A percentile compares a stretch with the other conserved stretches of the same genome.
These are phyloP conservation scores for Pseudoatta argentina DNA, from an alignment of 1,140 invertebrate species.

Conservation along the genomic window DNA sequence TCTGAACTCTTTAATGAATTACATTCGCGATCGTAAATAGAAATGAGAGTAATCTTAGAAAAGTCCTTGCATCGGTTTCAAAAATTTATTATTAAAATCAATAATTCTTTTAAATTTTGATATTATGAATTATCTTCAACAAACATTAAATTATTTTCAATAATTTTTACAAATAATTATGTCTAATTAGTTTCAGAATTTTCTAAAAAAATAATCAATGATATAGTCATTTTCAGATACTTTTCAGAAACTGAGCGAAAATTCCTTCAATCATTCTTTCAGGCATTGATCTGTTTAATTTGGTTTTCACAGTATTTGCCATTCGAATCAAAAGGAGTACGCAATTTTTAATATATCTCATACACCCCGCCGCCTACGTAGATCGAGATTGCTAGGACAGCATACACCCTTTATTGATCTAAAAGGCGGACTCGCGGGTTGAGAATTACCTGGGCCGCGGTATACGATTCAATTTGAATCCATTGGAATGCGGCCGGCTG, in stretches of 20 bases:
- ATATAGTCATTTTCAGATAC: neutral
- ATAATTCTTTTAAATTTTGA: neutral
- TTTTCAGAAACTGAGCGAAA: neutral
- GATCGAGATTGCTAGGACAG: conserved; percentile 48
- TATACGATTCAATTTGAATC: conserved; percentile 12
- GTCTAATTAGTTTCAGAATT: neutral
- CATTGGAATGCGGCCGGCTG: conserved; percentile 20
- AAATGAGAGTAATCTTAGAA: neutral
- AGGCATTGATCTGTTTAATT: neutral
- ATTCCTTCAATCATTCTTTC: neutral
- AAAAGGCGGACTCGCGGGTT: conserved; percentile 42
- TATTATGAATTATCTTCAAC: neutral
- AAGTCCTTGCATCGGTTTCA: neutral
- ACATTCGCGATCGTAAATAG: neutral
- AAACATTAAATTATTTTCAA: neutral
- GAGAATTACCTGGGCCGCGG: conserved; percentile 34
- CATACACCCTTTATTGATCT: conserved; percentile 58
- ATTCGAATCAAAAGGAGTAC: neutral
- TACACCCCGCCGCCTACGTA: conserved; percentile 21
- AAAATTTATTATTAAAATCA: neutral
- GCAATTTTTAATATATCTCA: conserved; percentile 6
- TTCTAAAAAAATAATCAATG: neutral
- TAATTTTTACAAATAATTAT: neutral
- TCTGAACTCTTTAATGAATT: neutral
- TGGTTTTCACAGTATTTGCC: neutral